These are phyloP conservation scores for Eristalinus aeneus DNA, from an alignment of 2,888 invertebrate genomes.

Conservation along the genomic window DNA sequence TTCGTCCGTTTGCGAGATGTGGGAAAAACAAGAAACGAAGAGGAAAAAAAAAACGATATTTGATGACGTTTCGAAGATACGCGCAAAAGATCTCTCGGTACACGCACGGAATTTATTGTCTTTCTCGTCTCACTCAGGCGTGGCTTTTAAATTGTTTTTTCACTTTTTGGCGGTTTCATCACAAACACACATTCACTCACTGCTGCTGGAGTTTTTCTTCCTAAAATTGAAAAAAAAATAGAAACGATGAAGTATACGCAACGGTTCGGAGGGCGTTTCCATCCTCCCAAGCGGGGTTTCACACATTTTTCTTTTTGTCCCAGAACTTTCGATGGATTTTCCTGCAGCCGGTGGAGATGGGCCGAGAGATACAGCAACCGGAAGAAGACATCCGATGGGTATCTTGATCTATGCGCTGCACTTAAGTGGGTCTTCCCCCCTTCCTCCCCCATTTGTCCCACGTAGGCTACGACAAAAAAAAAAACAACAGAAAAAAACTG, in stretches of 20 bases:
- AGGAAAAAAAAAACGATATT: not conserved
- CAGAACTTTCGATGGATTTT: not conserved
- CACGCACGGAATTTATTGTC: conserved; percentile 27
- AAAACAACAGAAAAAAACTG: not conserved
- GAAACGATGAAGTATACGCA: not conserved
- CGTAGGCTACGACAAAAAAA: conserved; percentile 12
- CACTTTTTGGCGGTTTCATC: conserved; percentile 56
- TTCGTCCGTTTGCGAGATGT: not conserved
- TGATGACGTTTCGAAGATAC: conserved; percentile 44
- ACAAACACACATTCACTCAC: conserved; percentile 11
- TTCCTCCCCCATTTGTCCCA: no score
- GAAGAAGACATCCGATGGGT: conserved; percentile 17
- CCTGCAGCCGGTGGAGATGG: not conserved
- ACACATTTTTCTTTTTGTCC: conserved; percentile 55
- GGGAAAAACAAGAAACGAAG: not conserved
- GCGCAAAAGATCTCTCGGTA: conserved; percentile 36
- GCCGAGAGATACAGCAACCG: not conserved
- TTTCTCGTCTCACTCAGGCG: conserved; percentile 12
- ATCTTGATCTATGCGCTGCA: conserved; percentile 17
- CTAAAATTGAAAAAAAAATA: conserved; percentile 47
- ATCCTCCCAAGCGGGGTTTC: conserved; percentile 21
- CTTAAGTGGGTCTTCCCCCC: no score
- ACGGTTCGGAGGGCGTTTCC: not conserved
- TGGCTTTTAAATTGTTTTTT: conserved; percentile 50
- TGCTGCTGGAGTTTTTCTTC: not conserved